Evolutionary conservation across 2,888 invertebrate species (phyloP).

Genomic region (Atethmia centrago): DNA sequence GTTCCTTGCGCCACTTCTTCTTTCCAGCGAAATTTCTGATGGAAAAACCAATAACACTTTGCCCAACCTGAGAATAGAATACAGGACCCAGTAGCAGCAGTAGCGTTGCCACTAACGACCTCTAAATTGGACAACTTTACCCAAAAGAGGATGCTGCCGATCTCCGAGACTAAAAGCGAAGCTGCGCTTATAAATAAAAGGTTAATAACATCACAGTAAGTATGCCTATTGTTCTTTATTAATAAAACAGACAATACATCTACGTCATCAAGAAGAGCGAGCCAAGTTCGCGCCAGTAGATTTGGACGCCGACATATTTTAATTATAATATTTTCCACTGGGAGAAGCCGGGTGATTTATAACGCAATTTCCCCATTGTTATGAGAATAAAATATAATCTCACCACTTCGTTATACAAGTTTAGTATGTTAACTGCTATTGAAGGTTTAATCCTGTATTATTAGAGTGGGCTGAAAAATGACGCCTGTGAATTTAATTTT

Average conservation of each 20-base stretch:
- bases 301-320: conserved; percentile 57
- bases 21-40: no score
- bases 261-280: conserved; percentile 29
- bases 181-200: background rate
- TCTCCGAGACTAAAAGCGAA: background rate
- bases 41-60: no score
- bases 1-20: no score
- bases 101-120: no score
- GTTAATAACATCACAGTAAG: background rate
- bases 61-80: no score
- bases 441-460: conserved; percentile 64
- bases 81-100: no score
- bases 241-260: conserved; percentile 47
- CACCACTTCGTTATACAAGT: conserved; percentile 69
- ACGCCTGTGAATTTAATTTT: conserved; percentile 65
- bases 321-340: conserved; percentile 68
- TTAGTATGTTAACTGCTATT: conserved; percentile 69
- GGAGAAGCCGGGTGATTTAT: conserved; percentile 68
- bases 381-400: conserved; percentile 71
- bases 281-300: conserved; percentile 50
- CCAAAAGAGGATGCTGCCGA: no score
- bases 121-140: background rate
- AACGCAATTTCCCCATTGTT: conserved; percentile 72
- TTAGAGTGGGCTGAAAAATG: conserved; percentile 67
- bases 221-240: conserved; percentile 19